Evolutionary conservation across 1,140 invertebrate species (phyloP), one percentile per base, ranked within the genome.

Genomic region (Sminthurides bifidus): DNA sequence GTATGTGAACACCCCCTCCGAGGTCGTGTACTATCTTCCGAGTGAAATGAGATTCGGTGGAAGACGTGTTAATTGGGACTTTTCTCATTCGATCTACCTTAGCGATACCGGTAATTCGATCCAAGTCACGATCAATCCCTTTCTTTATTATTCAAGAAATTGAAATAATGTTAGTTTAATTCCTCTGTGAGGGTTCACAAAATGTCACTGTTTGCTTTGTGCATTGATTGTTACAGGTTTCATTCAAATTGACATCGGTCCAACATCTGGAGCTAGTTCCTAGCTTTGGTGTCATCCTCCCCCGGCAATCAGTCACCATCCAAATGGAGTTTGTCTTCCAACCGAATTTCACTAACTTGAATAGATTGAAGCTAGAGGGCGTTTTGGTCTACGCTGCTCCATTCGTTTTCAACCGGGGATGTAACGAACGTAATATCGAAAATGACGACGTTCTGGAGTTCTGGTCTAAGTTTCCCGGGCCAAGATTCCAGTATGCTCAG

Each of bases 321-420:
- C 3, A 46, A n/a, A n/a, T n/a, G n/a, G n/a, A n/a, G n/a, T n/a
- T n/a, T n/a, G n/a, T n/a, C n/a, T n/a, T n/a, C n/a, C n/a, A n/a
- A n/a, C n/a, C n/a, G n/a, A n/a, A n/a, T n/a, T n/a, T n/a, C n/a
- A n/a, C n/a, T n/a, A 8, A 19, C 10, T 33, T 49, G 6, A 31
- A 49, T 21, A 10, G 23, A 19, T 19, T 49, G 29, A 31, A 49
- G 35, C 17, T 49, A n/a, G 46, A 49, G 35, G 46, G 46, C 17
- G 26, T 49, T 19, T 5, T 49, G 15, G 8, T 49, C 12, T 49
- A 31, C 24, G 26, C 46, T 21, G 46, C 29, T 4, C 46, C 46
- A 31, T 49, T 49, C 24, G 30, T 49, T 26, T 49, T 49, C 30
- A 49, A 49, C 21, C 24, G 46, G 5, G 31, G 19, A 17, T 19